Evolutionary conservation across 2,797 vertebrate genomes (phyloP).

Genomic region (Eidolon dupreanum): DNA sequence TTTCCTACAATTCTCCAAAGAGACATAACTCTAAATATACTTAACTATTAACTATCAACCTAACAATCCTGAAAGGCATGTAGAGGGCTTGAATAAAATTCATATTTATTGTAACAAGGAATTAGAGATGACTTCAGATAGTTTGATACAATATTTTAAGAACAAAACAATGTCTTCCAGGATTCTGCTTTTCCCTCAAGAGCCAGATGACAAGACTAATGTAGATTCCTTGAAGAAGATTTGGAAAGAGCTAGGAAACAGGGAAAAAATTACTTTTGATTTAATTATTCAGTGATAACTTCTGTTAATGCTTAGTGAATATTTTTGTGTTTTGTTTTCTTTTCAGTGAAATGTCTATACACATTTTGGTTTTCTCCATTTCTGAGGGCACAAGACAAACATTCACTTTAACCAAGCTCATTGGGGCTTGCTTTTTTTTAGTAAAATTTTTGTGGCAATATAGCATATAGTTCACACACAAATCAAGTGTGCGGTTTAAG

Average conservation of each 20-base stretch:
- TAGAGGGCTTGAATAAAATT: neutral
- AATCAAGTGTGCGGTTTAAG: neutral
- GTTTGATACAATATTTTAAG: neutral
- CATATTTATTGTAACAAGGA: neutral
- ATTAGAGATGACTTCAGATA: neutral
- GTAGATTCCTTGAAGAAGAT: neutral
- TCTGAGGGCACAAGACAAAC: neutral
- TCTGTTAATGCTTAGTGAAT: neutral
- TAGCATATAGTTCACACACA: neutral
- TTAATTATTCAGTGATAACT: neutral
- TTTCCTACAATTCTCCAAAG: constrained; percentile 7
- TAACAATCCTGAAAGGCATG: neutral
- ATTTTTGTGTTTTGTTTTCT: neutral
- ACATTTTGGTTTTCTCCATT: neutral
- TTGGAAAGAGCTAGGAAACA: neutral
- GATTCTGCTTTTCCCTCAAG: neutral
- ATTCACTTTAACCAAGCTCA: neutral
- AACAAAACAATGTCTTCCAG: neutral
- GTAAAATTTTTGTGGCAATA: neutral
- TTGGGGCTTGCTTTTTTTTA: neutral
- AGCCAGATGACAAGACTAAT: neutral
- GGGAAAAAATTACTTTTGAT: neutral
- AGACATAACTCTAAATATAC: neutral
- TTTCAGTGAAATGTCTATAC: neutral
- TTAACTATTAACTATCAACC: neutral